Percentiles rank a stretch among this genome's conserved stretches.
phyloP scores from a whole-genome alignment of 2,888 invertebrate species.

The Dromius quadrimaculatus region DNA sequence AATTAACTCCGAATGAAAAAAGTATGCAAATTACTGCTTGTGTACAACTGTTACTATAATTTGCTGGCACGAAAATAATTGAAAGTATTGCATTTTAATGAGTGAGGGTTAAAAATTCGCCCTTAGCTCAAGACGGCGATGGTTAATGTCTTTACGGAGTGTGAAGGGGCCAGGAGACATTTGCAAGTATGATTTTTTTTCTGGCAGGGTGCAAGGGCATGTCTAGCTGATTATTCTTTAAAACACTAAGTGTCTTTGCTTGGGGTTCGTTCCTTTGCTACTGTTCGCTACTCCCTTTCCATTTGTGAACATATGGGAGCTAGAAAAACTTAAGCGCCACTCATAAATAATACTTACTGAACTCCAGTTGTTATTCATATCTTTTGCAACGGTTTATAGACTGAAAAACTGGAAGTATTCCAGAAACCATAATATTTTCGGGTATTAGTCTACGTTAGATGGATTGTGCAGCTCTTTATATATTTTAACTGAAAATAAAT shows the following conservation, averaged over 20 bases:
- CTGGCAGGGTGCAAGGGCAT: slow-evolving; percentile 59
- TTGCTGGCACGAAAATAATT: slow-evolving; percentile 65
- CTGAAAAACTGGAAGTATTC: slow-evolving; percentile 9
- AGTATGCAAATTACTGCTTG: slow-evolving; percentile 63
- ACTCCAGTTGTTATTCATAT: slow-evolving; percentile 4
- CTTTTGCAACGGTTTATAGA: background rate
- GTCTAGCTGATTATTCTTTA: slow-evolving; percentile 66
- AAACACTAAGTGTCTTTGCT: slow-evolving; percentile 63
- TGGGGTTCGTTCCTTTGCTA: slow-evolving; percentile 52
- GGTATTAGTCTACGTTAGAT: no score
- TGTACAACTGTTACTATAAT: slow-evolving; percentile 66
- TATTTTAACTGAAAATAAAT: no score
- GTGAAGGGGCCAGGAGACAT: slow-evolving; percentile 64
- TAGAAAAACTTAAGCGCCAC: slow-evolving; percentile 17
- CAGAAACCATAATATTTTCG: no score
- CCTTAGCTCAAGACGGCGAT: slow-evolving; percentile 58
- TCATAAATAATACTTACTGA: slow-evolving; percentile 38
- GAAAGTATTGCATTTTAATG: slow-evolving; percentile 63
- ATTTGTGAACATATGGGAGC: slow-evolving; percentile 33
- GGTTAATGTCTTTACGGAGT: slow-evolving; percentile 67
- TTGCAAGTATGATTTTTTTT: slow-evolving; percentile 67
- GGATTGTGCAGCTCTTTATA: no score
- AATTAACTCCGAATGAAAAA: slow-evolving; percentile 48
- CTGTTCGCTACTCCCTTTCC: background rate
- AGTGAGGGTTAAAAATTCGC: slow-evolving; percentile 56